Evolutionary conservation across 2,797 vertebrate species (phyloP).

Genomic region (Cichlasoma orientale): DNA sequence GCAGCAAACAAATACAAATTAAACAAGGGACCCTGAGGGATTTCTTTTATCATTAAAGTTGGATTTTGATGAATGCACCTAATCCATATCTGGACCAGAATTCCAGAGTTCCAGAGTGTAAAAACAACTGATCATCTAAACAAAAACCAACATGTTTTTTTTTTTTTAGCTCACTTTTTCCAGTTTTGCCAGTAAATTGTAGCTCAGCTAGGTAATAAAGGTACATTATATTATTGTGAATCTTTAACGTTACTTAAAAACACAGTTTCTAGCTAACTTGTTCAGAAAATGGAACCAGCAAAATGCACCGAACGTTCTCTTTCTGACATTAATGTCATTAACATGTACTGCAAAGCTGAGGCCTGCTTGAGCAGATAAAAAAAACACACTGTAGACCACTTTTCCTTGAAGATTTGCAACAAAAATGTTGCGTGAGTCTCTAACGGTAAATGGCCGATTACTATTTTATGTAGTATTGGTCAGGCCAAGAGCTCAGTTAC

Average conservation of each 20-base stretch:
- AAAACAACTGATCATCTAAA: background rate
- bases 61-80: background rate
- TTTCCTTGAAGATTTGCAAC: too few species aligned
- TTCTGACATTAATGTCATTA: background rate
- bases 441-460: background rate
- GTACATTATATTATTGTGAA: background rate
- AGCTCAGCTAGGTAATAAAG: background rate
- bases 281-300: background rate
- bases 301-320: background rate
- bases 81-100: background rate
- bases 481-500: background rate
- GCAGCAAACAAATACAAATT: background rate
- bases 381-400: background rate
- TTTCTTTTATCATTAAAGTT: background rate
- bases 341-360: background rate
- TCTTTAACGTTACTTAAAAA: background rate
- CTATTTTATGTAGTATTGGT: background rate
- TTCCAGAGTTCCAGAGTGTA: background rate
- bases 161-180: background rate
- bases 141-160: too few species aligned
- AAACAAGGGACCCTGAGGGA: background rate
- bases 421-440: background rate
- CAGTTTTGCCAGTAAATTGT: background rate
- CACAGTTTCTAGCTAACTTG: background rate
- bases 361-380: background rate